Conservation (phyloP, 2,888 invertebrate genomes). For the Agapetus fuscipes region DNA sequence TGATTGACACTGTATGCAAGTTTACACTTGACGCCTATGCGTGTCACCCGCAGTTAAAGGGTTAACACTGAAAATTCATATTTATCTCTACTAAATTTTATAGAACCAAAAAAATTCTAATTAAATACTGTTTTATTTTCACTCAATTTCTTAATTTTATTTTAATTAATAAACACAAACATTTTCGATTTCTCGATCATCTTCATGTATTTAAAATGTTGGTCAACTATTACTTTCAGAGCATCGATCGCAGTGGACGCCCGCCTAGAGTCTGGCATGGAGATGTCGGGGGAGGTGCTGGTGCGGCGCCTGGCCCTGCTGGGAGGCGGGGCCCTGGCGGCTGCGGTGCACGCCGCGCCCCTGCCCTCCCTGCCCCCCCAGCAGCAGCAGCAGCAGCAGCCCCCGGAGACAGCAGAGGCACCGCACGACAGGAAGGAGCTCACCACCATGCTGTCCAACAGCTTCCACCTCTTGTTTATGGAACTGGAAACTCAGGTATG, state of each 20-base stretch:
- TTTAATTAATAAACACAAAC: too few species aligned
- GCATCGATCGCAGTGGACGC: constrained; percentile 65
- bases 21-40: too few species aligned
- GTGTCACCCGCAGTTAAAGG: too few species aligned
- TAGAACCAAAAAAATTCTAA: too few species aligned
- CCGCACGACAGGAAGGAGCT: constrained; percentile 3
- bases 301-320: constrained; percentile 59
- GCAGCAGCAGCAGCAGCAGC: constrained; percentile 30
- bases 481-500: constrained; percentile 47
- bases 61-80: too few species aligned
- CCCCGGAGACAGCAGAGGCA: constrained; percentile 21
- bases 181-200: too few species aligned
- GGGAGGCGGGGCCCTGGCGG: constrained; percentile 51
- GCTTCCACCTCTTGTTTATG: constrained; percentile 61
- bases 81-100: too few species aligned
- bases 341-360: constrained; percentile 37
- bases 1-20: too few species aligned
- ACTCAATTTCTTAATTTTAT: too few species aligned
- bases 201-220: too few species aligned
- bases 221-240: too few species aligned
- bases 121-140: too few species aligned
- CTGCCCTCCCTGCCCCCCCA: constrained; percentile 23
- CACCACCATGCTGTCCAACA: constrained; percentile 54
- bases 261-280: constrained; percentile 70
- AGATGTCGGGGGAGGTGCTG: constrained; percentile 66